Percentiles rank a stretch among this genome's conserved stretches.
These are phyloP conservation scores for Lasiurus cinereus DNA, from an alignment of 2,113 vertebrate genomes.

Conservation along the genomic window DNA sequence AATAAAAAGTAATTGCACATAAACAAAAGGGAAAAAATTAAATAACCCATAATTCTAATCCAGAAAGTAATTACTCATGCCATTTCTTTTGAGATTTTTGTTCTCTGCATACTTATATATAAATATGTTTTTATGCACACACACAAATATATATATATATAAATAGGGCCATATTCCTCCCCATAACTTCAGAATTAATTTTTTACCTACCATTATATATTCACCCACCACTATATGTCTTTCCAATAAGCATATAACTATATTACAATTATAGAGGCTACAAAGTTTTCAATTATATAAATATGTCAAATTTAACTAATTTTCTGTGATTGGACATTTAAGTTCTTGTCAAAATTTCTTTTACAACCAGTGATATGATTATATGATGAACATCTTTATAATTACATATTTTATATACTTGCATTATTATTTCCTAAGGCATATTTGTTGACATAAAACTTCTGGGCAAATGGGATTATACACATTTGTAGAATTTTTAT, in stretches of 20 bases:
- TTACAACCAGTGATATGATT: not conserved
- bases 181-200: slow-evolving; percentile 7
- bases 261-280: not conserved
- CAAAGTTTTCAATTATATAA: not conserved
- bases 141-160: not conserved
- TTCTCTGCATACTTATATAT: not conserved
- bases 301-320: slow-evolving; percentile 2
- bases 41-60: not conserved
- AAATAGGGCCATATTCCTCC: not conserved
- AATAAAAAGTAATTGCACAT: slow-evolving; percentile 9
- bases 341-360: not conserved
- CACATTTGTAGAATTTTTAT: slow-evolving; percentile 8
- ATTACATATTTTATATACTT: not conserved
- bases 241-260: not conserved
- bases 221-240: not conserved
- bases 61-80: not conserved
- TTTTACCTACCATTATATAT: not conserved
- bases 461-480: not conserved
- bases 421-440: not conserved
- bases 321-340: not conserved
- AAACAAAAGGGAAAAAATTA: not conserved
- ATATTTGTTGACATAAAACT: slow-evolving; percentile 1
- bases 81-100: not conserved
- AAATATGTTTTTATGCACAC: not conserved
- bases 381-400: not conserved